Percentiles rank a stretch among this genome's conserved stretches.
Conservation (phyloP, 2,113 vertebrate genomes). For the Xenopus borealis region DNA sequence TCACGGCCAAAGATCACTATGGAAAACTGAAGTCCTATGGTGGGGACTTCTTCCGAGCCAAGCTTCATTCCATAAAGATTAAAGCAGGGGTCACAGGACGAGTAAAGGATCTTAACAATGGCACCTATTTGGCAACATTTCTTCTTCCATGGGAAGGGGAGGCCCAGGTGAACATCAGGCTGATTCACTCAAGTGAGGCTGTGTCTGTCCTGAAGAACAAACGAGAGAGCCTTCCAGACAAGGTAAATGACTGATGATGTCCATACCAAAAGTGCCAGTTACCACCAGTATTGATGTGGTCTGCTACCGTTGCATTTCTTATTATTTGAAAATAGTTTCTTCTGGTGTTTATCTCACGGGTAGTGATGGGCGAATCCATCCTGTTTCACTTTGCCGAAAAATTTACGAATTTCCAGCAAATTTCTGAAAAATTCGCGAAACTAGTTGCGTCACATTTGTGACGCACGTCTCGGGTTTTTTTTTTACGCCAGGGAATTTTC, state of each 20-base stretch:
- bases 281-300: too few relatives aligned
- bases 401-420: too few relatives aligned
- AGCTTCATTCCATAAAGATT: conserved; percentile 41
- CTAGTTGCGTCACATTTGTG: too few relatives aligned
- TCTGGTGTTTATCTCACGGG: too few relatives aligned
- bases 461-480: too few relatives aligned
- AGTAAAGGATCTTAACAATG: conserved; percentile 48
- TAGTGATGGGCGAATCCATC: too few relatives aligned
- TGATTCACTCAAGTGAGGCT: conserved; percentile 54
- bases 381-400: too few relatives aligned
- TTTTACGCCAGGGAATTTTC: too few relatives aligned
- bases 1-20: conserved; percentile 42
- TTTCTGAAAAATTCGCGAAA: too few relatives aligned
- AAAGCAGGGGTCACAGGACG: conserved; percentile 51
- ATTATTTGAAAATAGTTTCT: too few relatives aligned
- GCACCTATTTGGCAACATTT: conserved; percentile 47
- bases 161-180: conserved; percentile 45
- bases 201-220: conserved; percentile 47
- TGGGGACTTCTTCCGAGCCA: conserved; percentile 54
- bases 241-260: conserved; percentile 2
- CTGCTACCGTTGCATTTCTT: too few relatives aligned
- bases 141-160: conserved; percentile 48
- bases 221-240: conserved; percentile 48
- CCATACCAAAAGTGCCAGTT: too few relatives aligned
- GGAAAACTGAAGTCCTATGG: conserved; percentile 47